These are phyloP conservation scores for Parazoanthus darwini DNA, from an alignment of 92 coral and sea anemone species.

Conservation along the genomic window DNA sequence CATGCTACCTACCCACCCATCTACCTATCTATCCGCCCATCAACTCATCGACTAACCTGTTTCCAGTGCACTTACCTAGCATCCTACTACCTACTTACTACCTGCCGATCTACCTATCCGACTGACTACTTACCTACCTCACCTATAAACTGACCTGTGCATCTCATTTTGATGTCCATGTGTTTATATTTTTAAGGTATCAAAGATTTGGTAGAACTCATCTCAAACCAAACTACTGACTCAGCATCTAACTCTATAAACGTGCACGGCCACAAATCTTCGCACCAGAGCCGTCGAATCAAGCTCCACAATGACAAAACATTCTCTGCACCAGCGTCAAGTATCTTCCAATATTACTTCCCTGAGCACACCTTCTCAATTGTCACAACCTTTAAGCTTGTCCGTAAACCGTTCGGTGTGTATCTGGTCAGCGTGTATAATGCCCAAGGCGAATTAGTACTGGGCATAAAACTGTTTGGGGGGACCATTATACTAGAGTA, in stretches of 20 bases:
- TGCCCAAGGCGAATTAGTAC: slow-evolving; percentile 48
- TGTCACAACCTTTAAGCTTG: slow-evolving; percentile 60
- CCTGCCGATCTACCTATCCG: not conserved
- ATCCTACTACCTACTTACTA: not conserved
- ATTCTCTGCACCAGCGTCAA: slow-evolving; percentile 55
- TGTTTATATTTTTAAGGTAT: slow-evolving; percentile 49
- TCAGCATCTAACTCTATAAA: slow-evolving; percentile 27
- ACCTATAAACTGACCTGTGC: not conserved
- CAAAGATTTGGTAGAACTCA: slow-evolving; percentile 60
- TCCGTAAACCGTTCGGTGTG: slow-evolving; percentile 53
- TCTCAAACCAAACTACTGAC: slow-evolving; percentile 26
- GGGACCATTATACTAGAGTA: slow-evolving; percentile 63
- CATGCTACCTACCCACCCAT: too few species aligned
- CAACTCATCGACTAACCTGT: not conserved
- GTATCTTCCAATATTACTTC: slow-evolving; percentile 65
- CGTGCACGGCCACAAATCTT: not conserved
- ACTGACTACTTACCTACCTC: not conserved
- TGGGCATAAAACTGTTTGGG: slow-evolving; percentile 67
- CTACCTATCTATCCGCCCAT: not conserved
- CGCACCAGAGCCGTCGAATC: not conserved
- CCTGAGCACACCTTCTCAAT: slow-evolving; percentile 77
- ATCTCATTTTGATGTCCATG: not conserved
- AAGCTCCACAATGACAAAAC: slow-evolving; percentile 52
- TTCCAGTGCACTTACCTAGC: not conserved
- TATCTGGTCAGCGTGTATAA: slow-evolving; percentile 70